These are phyloP conservation scores for Polydrusus cervinus DNA, from an alignment of 2,888 invertebrate species.

Conservation along the genomic window DNA sequence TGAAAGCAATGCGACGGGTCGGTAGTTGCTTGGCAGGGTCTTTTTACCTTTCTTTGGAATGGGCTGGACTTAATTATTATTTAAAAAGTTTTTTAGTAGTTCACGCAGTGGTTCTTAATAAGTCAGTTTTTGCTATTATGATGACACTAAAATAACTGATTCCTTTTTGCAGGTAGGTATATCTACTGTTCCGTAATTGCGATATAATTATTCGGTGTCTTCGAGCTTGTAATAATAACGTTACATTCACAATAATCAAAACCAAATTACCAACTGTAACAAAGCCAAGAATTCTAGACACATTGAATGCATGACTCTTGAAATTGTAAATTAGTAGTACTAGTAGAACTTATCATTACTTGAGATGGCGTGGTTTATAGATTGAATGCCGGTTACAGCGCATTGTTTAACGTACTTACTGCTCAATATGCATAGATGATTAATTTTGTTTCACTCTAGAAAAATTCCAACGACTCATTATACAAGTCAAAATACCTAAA, in stretches of 20 bases:
- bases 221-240: slow-evolving; percentile 20
- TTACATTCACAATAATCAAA: slow-evolving; percentile 27
- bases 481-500: not conserved
- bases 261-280: slow-evolving; percentile 30
- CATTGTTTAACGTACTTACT: slow-evolving; percentile 8
- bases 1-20: too few relatives aligned
- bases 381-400: not conserved
- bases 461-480: not conserved
- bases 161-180: slow-evolving; percentile 6
- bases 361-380: slow-evolving; percentile 20
- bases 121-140: slow-evolving; percentile 1
- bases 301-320: slow-evolving; percentile 35
- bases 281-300: slow-evolving; percentile 31
- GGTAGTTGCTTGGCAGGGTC: too few relatives aligned
- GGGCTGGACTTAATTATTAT: slow-evolving; percentile 5
- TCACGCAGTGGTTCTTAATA: slow-evolving; percentile 4
- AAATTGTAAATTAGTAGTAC: slow-evolving; percentile 39
- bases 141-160: slow-evolving; percentile 27
- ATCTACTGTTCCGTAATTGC: slow-evolving; percentile 10
- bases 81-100: not conserved
- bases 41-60: too few relatives aligned
- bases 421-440: slow-evolving; percentile 6
- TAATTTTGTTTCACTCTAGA: not conserved
- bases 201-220: slow-evolving; percentile 23
- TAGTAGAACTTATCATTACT: slow-evolving; percentile 28